Conservation (phyloP, 2,888 invertebrate species). For the Pedicia rivosa region DNA sequence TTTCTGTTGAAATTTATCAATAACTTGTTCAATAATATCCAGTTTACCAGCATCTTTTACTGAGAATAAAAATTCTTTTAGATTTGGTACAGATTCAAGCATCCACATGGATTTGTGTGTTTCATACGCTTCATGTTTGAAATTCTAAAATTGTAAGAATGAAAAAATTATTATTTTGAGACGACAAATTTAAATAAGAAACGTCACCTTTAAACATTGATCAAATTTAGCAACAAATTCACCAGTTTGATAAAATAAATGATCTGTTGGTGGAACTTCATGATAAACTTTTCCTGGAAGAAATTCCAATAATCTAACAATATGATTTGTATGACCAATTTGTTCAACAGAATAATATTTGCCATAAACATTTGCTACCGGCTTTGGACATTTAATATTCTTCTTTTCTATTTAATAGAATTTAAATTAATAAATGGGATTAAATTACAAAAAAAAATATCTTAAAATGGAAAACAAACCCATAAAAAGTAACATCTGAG, state of each 20-base stretch:
- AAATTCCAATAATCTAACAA: constrained; percentile 60
- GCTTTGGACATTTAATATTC: constrained; percentile 49
- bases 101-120: constrained; percentile 59
- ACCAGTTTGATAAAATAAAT: constrained; percentile 56
- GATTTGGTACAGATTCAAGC: constrained; percentile 47
- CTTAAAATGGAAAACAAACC: constrained; percentile 32
- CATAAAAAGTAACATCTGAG: constrained; percentile 52
- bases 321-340: constrained; percentile 38
- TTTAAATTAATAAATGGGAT: constrained; percentile 7
- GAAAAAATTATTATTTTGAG: too few relatives aligned
- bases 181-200: too few relatives aligned
- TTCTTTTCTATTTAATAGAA: constrained; percentile 39
- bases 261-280: constrained; percentile 39
- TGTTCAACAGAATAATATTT: constrained; percentile 40
- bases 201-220: constrained; percentile 47
- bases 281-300: constrained; percentile 55
- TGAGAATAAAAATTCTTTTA: constrained; percentile 53
- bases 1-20: constrained; percentile 45
- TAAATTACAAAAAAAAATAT: not conserved
- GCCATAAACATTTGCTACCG: constrained; percentile 50
- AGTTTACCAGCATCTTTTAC: constrained; percentile 44
- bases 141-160: constrained; percentile 35
- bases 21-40: constrained; percentile 42
- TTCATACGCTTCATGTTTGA: constrained; percentile 53
- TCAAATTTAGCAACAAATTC: constrained; percentile 54